These are phyloP conservation scores for Scleropages formosus DNA, from an alignment of 2,797 vertebrate genomes.

Conservation along the genomic window DNA sequence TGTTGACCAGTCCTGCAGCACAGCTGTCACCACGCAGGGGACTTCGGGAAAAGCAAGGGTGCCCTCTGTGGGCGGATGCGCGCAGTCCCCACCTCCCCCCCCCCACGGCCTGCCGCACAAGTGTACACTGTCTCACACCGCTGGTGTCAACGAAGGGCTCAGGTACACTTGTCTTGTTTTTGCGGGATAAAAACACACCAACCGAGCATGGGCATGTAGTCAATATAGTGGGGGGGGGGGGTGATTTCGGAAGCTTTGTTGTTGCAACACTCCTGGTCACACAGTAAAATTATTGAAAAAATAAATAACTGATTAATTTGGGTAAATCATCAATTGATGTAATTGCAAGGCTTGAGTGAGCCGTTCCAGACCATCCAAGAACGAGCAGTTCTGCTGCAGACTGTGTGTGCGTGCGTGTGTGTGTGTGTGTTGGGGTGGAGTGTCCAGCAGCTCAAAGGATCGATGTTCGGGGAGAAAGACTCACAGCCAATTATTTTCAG, in stretches of 20 bases:
- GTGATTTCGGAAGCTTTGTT: neutral
- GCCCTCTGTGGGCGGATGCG: constrained; percentile 66
- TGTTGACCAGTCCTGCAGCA: constrained; percentile 17
- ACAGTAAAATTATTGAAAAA: neutral
- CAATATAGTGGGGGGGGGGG: constrained; percentile 8
- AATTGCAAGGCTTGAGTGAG: constrained; percentile 47
- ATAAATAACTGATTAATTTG: constrained; percentile 1
- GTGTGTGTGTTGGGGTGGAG: constrained; percentile 38
- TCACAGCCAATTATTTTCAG: constrained; percentile 83
- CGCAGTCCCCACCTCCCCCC: neutral
- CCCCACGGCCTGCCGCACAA: neutral
- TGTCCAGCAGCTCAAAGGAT: constrained; percentile 78
- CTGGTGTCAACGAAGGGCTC: neutral
- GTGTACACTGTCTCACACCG: neutral
- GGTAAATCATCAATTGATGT: constrained; percentile 30
- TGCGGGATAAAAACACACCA: constrained; percentile 52
- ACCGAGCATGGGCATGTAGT: constrained; percentile 28
- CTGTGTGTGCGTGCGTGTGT: constrained; percentile 23
- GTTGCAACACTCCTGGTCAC: neutral
- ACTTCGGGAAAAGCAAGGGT: constrained; percentile 57
- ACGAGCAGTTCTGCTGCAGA: constrained; percentile 38
- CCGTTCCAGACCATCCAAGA: constrained; percentile 25
- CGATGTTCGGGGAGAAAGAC: constrained; percentile 72
- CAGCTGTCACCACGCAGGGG: neutral
- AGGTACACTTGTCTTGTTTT: constrained; percentile 20